phyloP scores from a whole-genome alignment of 2,113 vertebrate species.

The Tupaia chinensis region DNA sequence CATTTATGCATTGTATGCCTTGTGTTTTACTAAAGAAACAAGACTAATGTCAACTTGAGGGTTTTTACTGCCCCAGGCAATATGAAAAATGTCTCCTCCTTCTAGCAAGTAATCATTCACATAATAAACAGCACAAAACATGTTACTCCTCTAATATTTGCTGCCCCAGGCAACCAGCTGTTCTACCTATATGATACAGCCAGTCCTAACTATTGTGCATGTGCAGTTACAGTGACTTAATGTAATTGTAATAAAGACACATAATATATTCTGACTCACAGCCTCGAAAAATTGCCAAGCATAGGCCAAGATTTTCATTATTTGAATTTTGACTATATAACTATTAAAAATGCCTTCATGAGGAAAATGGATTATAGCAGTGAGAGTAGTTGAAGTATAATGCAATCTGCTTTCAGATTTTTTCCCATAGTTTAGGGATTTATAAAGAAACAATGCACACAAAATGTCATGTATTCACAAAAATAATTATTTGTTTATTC shows the following conservation, averaged over 20 bases:
- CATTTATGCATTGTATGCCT: slow-evolving; percentile 14
- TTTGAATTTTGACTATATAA: slow-evolving; percentile 42
- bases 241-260: slow-evolving; percentile 52
- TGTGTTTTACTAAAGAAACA: slow-evolving; percentile 21
- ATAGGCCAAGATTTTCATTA: slow-evolving; percentile 39
- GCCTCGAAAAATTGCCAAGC: slow-evolving; percentile 66
- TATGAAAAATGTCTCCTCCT: slow-evolving; percentile 59
- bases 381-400: not conserved
- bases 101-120: slow-evolving; percentile 63
- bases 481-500: not conserved
- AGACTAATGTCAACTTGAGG: slow-evolving; percentile 60
- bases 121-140: slow-evolving; percentile 74
- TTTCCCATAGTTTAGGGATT: not conserved
- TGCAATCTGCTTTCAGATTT: not conserved
- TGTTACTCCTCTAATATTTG: slow-evolving; percentile 55
- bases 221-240: slow-evolving; percentile 20
- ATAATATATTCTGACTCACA: slow-evolving; percentile 65
- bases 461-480: not conserved
- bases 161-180: slow-evolving; percentile 65
- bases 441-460: not conserved
- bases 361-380: not conserved
- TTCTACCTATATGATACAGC: slow-evolving; percentile 27
- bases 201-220: not conserved
- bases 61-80: slow-evolving; percentile 53
- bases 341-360: slow-evolving; percentile 43